Percentiles rank a stretch among this genome's conserved stretches.
Evolutionary conservation across 2,888 invertebrate genomes (phyloP).

Genomic region (Eutolmus rufibarbis): DNA sequence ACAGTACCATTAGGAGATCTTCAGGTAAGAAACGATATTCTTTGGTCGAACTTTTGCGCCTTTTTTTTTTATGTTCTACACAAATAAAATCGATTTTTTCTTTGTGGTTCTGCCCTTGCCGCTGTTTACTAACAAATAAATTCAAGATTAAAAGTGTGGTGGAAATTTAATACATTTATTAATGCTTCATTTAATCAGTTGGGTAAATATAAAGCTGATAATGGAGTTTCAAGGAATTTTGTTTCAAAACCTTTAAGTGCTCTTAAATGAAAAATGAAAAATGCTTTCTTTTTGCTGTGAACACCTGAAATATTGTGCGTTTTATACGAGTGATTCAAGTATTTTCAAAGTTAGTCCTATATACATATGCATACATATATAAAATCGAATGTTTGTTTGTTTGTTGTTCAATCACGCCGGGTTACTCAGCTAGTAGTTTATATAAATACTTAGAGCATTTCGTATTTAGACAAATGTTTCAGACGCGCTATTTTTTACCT

Average conservation of each 20-base stretch:
- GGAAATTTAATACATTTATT: background rate
- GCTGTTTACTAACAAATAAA: background rate
- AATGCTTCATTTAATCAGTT: background rate
- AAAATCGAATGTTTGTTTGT: too few relatives aligned
- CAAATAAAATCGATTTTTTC: background rate
- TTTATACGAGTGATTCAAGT: too few relatives aligned
- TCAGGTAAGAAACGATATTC: background rate
- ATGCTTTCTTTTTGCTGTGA: background rate
- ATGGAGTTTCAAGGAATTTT: background rate
- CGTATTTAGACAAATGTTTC: too few relatives aligned
- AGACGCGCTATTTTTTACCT: too few relatives aligned
- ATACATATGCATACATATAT: too few relatives aligned
- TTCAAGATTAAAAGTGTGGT: background rate
- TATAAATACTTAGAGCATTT: too few relatives aligned
- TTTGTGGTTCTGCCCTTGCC: background rate
- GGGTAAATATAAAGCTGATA: background rate
- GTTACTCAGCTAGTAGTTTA: too few relatives aligned
- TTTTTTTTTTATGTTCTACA: too few relatives aligned
- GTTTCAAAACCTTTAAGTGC: background rate
- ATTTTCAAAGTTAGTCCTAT: too few relatives aligned
- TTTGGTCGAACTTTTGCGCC: background rate
- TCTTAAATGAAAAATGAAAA: background rate
- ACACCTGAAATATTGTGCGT: background rate
- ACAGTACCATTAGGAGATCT: background rate
- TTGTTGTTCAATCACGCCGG: too few relatives aligned